These are phyloP conservation scores for Lottia gigantea DNA, from an alignment of 2,888 invertebrate species.

Conservation along the genomic window DNA sequence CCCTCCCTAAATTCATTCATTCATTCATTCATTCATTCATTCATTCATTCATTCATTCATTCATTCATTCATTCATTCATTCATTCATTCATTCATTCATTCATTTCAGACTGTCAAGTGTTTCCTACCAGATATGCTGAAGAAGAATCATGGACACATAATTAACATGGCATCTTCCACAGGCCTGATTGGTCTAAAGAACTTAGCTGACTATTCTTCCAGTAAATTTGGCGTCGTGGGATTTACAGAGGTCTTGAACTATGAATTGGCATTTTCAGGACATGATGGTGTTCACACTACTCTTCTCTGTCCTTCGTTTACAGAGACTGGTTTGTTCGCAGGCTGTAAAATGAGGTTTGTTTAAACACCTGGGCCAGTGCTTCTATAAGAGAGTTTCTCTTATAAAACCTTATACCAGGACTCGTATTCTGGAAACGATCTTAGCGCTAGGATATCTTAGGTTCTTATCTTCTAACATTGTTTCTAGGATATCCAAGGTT, in stretches of 20 bases:
- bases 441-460: too few relatives aligned
- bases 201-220: slow-evolving; percentile 79
- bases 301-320: slow-evolving; percentile 93
- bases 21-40: too few relatives aligned
- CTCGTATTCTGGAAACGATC: too few relatives aligned
- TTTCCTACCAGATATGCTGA: slow-evolving; percentile 90
- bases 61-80: background rate
- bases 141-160: slow-evolving; percentile 87
- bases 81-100: slow-evolving; percentile 16
- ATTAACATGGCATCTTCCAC: slow-evolving; percentile 93
- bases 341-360: slow-evolving; percentile 78
- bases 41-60: too few relatives aligned
- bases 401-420: too few relatives aligned
- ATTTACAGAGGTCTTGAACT: slow-evolving; percentile 86
- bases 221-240: slow-evolving; percentile 94
- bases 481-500: too few relatives aligned
- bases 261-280: slow-evolving; percentile 55
- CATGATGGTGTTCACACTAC: slow-evolving; percentile 81
- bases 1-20: too few relatives aligned
- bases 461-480: too few relatives aligned
- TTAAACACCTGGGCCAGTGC: too few relatives aligned
- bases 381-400: too few relatives aligned
- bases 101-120: slow-evolving; percentile 86
- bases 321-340: slow-evolving; percentile 95
- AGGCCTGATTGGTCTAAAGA: slow-evolving; percentile 79